These are phyloP conservation scores for Gopherus evgoodei DNA, from an alignment of 2,113 vertebrate genomes.

Conservation along the genomic window DNA sequence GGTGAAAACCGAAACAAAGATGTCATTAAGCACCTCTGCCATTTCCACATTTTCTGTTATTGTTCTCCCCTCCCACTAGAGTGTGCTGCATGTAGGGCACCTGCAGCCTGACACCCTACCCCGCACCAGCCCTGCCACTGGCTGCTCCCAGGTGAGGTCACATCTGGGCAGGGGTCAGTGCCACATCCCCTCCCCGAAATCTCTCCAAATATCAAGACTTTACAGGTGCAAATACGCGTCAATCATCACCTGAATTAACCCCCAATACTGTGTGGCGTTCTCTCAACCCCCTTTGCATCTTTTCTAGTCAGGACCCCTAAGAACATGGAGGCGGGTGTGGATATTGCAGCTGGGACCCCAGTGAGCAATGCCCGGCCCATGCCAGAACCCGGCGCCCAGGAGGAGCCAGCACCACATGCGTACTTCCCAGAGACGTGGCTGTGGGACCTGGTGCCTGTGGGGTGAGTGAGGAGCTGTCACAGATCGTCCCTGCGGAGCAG, in stretches of 20 bases:
- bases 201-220: background rate
- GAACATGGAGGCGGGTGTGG: too few relatives aligned
- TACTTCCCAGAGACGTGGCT: slow-evolving; percentile 87
- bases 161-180: background rate
- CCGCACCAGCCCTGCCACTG: too few relatives aligned
- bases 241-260: background rate
- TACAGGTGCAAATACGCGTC: background rate
- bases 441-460: slow-evolving; percentile 82
- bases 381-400: accelerated
- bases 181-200: background rate
- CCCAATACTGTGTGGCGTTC: background rate
- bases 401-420: slow-evolving; percentile 7
- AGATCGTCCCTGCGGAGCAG: too few relatives aligned
- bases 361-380: accelerated
- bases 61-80: too few relatives aligned
- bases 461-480: slow-evolving; percentile 3
- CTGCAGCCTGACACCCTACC: too few relatives aligned
- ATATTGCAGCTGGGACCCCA: too few relatives aligned
- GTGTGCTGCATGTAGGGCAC: background rate
- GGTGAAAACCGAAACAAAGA: too few relatives aligned
- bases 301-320: too few relatives aligned
- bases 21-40: too few relatives aligned
- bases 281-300: background rate
- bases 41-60: too few relatives aligned
- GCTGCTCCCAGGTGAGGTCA: too few relatives aligned